Base-by-base conservation (phyloP, 2,113 vertebrate genomes). In the Elgaria multicarinata region DNA sequence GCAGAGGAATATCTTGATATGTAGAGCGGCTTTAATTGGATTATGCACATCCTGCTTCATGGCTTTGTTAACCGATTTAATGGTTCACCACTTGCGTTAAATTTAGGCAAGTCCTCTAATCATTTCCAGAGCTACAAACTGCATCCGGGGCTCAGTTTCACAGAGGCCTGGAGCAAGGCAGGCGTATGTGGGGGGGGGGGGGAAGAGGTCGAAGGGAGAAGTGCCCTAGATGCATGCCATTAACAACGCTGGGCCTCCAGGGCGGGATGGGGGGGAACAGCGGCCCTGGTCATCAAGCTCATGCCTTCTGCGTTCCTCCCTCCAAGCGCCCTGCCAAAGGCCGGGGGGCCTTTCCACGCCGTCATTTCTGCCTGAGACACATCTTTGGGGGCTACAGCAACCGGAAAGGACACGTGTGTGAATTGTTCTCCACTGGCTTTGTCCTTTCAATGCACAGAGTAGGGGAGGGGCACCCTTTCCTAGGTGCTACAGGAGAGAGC, bases 11-110 rank as follows among this genome's bases (percentile, higher is more conserved):
- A 66, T 77, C 90, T 81, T 1, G 39, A 4, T 80, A 85, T 1
- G 90, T n/a, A 22, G 86, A 85, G 92, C 50, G 80, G 1, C 79
- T 87, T 92, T 95, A 94, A 95, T 72, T 88, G 90, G 94, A 95
- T 95, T 93, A 92, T 12, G 83, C 55, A 77, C 92, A 92, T 93
- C 92, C 71, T 2, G 66, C 94, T 90, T 90, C 76, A 7, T 36
- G 95, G 94, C 94, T 95, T 91, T 93, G 92, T 91, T 85, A 64
- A 87, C 39, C 22, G 89, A 95, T 91, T 93, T 93, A 93, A 95
- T 84, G 94, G 93, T 95, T 95, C 89, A 75, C 89, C 95, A 94
- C 94, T 94, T 86, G 83, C 62, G 88, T 93, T 93, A 87, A 86
- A 94, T 94, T 92, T 67, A 89, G 92, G 53, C 83, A 92, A 87